phyloP scores from a whole-genome alignment of 2,113 vertebrate species.

The Sapajus apella region DNA sequence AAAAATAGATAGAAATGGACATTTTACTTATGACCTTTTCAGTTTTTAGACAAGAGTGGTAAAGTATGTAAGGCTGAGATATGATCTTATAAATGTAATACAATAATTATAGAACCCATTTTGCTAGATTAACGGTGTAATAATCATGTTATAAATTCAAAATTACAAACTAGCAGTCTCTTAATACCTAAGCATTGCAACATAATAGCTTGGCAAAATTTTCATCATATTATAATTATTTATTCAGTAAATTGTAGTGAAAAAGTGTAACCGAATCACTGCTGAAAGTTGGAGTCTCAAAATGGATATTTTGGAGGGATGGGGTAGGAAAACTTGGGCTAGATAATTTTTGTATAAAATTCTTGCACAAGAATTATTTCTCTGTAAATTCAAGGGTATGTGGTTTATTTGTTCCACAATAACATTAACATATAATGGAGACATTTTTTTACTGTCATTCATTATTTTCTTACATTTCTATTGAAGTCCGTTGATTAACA shows the following conservation, averaged over 20 bases:
- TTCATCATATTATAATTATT: background rate
- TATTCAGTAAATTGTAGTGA: background rate
- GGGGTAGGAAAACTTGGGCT: background rate
- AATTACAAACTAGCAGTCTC: background rate
- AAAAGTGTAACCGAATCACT: background rate
- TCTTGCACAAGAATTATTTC: background rate
- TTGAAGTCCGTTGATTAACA: background rate
- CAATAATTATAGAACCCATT: background rate
- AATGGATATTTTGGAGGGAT: background rate
- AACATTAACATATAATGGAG: background rate
- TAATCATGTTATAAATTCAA: background rate
- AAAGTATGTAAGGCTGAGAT: background rate
- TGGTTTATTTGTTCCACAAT: background rate
- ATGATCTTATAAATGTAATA: background rate
- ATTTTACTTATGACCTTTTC: background rate
- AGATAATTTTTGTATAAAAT: background rate
- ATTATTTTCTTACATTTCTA: background rate
- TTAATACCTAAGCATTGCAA: background rate
- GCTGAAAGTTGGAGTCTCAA: background rate
- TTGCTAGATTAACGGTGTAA: background rate
- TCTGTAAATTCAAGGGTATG: background rate
- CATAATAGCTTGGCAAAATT: background rate
- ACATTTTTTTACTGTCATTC: background rate
- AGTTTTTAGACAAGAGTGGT: background rate
- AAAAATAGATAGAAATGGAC: background rate